Evolutionary conservation across 2,113 vertebrate genomes (phyloP).

Genomic region (Vimba vimba): DNA sequence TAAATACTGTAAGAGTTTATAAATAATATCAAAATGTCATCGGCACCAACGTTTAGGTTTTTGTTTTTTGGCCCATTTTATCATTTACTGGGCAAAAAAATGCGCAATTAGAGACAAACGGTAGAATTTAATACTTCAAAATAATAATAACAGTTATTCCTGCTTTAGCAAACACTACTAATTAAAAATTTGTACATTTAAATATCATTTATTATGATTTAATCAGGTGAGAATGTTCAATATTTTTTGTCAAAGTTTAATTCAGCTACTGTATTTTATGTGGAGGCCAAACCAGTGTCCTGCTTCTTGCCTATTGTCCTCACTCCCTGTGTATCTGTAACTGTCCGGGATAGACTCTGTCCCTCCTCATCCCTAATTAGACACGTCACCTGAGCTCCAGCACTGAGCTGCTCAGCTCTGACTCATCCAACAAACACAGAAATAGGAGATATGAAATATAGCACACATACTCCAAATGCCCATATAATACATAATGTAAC

Average conservation of each 20-base stretch:
- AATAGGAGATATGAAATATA: background rate
- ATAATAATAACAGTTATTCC: no score
- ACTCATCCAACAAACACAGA: slow-evolving; percentile 45
- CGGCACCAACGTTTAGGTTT: no score
- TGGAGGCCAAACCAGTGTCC: background rate
- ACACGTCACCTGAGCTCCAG: slow-evolving; percentile 52
- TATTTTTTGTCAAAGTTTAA: no score
- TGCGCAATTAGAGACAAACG: no score
- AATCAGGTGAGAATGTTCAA: background rate
- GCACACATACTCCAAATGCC: background rate
- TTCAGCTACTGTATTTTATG: background rate
- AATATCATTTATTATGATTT: no score
- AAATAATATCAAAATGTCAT: no score
- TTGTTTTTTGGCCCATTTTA: no score
- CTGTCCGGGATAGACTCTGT: background rate
- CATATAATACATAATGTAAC: background rate
- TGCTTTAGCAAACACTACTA: background rate
- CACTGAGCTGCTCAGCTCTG: slow-evolving; percentile 44
- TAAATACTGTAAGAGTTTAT: no score
- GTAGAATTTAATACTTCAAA: no score
- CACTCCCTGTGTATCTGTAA: background rate
- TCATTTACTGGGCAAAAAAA: no score
- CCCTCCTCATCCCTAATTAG: slow-evolving; percentile 61
- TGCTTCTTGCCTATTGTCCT: background rate
- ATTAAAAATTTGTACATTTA: background rate